These are phyloP conservation scores for Brachyhypopomus occidentalis DNA, from an alignment of 2,113 vertebrate genomes.

Conservation along the genomic window DNA sequence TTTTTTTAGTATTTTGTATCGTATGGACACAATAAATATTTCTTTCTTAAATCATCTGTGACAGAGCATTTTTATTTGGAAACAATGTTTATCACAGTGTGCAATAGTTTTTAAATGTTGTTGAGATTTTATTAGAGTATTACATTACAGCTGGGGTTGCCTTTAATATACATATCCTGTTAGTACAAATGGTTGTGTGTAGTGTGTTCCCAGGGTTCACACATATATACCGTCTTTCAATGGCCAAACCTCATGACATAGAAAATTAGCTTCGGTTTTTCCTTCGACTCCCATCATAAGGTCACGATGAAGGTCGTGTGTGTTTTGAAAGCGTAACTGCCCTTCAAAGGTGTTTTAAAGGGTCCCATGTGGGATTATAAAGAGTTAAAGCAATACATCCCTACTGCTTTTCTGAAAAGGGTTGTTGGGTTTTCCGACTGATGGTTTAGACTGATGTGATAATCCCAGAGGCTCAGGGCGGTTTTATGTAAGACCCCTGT, in stretches of 20 bases:
- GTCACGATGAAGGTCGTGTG: no score
- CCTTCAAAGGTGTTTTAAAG: no score
- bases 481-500: slow-evolving; percentile 55
- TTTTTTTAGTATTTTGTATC: slow-evolving; percentile 33
- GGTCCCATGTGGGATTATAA: no score
- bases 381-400: background rate
- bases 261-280: no score
- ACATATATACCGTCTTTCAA: background rate
- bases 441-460: slow-evolving; percentile 39
- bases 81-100: background rate
- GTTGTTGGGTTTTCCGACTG: background rate
- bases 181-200: background rate
- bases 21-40: slow-evolving; percentile 42
- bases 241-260: no score
- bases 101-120: no score
- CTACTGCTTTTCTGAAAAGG: background rate
- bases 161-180: background rate
- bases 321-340: background rate
- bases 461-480: slow-evolving; percentile 46
- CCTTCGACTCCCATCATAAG: no score
- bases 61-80: background rate
- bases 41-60: slow-evolving; percentile 37
- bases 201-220: background rate
- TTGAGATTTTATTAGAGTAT: background rate
- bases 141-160: background rate